phyloP scores from a whole-genome alignment of 2,797 vertebrate species.

The Salmo trutta region DNA sequence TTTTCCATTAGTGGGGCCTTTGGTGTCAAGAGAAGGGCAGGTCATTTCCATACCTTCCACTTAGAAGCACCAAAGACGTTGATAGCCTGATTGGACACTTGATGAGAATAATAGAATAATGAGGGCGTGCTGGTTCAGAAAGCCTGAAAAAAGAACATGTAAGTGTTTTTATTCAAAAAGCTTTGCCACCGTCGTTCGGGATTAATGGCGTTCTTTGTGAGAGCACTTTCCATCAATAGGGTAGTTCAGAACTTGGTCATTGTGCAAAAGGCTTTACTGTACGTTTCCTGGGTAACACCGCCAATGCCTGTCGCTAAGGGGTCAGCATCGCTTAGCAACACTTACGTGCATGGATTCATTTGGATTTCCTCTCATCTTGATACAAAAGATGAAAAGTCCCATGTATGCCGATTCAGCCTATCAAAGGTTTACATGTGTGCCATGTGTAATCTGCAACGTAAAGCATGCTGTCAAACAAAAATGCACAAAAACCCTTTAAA shows the following conservation, averaged over 20 bases:
- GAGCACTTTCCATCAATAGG: slow-evolving; percentile 67
- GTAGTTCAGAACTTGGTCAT: slow-evolving; percentile 58
- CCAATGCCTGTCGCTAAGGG: slow-evolving; percentile 61
- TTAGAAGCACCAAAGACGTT: slow-evolving; percentile 25
- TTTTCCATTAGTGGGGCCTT: background rate
- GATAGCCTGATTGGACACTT: slow-evolving; percentile 56
- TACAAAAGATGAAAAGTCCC: background rate
- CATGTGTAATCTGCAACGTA: slow-evolving; percentile 1
- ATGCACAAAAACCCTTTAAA: slow-evolving; percentile 2
- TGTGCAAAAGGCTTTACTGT: slow-evolving; percentile 53
- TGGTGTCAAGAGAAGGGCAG: background rate
- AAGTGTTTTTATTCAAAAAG: slow-evolving; percentile 63
- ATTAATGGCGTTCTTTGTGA: slow-evolving; percentile 61
- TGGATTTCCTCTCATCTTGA: slow-evolving; percentile 32
- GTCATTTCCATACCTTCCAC: slow-evolving; percentile 19
- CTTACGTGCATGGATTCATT: slow-evolving; percentile 43
- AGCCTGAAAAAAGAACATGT: slow-evolving; percentile 11
- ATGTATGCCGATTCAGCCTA: background rate
- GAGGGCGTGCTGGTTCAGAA: slow-evolving; percentile 48
- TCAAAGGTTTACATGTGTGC: background rate
- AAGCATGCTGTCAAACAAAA: background rate
- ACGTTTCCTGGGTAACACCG: slow-evolving; percentile 67
- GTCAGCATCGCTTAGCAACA: slow-evolving; percentile 70
- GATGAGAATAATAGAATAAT: slow-evolving; percentile 63
- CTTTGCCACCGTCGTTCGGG: slow-evolving; percentile 43